Base-by-base conservation (phyloP, 2,113 vertebrate species). In the Corythoichthys haematopterus region DNA sequence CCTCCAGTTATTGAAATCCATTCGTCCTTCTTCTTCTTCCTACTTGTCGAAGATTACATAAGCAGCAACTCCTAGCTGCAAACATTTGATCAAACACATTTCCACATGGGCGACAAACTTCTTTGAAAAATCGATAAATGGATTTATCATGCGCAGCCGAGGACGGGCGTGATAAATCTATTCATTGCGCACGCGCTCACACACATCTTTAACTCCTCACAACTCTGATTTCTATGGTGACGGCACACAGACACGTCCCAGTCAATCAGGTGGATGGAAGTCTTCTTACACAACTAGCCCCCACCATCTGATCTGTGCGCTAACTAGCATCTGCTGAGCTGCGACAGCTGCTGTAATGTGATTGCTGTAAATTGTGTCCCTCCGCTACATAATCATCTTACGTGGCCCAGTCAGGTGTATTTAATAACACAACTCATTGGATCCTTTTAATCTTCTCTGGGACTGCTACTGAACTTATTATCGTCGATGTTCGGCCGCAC, bases 311-410 rank as follows among this genome's bases (percentile, higher is more conserved):
- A 71, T 84, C 71, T 80, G 80, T 69, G 71, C 65, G 33, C 68
- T 52, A 48, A 15, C 71, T 65, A 35, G 2, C 58, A 68, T 75
- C 59, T 66, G 50, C 61, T 77, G 69, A 72, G 74, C 76, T 73
- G 64, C 1, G 68, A 79, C 77, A 79, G 80, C 66, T 69, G 68
- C 67, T 70, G 79, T 77, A 82, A 83, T 81, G 79, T 82, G 82
- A 90, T 87, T 84, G 82, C 66, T 81, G 69, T 85, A 88, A 86
- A 88, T 89, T 87, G 73, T 70, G 82, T 85, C 74, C 79, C 80
- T 81, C 68, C 58, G 76, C 72, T 83, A 72, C 68, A 78, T 86
- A 87, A 89, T 85, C 82, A 75, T 80, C 75, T 88, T 90, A 86
- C 70, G 72, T 56, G 65, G 74, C 71, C 59, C 71, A 72, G 68